A percentile compares a stretch with the other conserved stretches of the same genome.
Evolutionary conservation across 1,140 invertebrate genomes (phyloP).

Genomic region (Aradophagus sp.): DNA sequence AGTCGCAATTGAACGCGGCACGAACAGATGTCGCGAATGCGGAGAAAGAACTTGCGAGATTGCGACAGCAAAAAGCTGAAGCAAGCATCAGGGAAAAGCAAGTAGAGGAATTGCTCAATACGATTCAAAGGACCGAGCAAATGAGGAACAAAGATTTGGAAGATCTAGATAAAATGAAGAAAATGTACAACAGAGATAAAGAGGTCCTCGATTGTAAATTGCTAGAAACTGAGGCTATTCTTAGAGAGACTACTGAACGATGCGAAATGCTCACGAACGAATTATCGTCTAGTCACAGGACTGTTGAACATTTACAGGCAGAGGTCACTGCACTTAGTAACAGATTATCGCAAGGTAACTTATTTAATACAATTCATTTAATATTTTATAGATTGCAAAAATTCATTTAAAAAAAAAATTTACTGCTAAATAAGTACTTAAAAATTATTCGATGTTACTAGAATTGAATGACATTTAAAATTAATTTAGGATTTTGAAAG

Average conservation of each 20-base stretch:
- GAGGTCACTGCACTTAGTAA: slow-evolving; percentile 74
- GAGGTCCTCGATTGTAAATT: slow-evolving; percentile 80
- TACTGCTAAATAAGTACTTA: too few species aligned
- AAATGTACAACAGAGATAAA: slow-evolving; percentile 79
- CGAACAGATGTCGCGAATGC: slow-evolving; percentile 71
- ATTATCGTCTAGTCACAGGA: slow-evolving; percentile 78
- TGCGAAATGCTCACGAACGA: slow-evolving; percentile 79
- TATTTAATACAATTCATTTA: background rate
- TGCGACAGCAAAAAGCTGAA: slow-evolving; percentile 81
- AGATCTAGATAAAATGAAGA: slow-evolving; percentile 79
- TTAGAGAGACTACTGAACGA: slow-evolving; percentile 78
- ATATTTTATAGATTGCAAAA: background rate
- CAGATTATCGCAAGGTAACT: slow-evolving; percentile 75
- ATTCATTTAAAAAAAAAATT: too few species aligned
- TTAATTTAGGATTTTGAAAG: too few species aligned
- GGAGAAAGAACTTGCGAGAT: slow-evolving; percentile 81
- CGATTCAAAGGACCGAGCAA: slow-evolving; percentile 82
- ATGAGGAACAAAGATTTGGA: slow-evolving; percentile 83
- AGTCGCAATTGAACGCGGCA: slow-evolving; percentile 72
- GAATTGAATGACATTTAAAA: too few species aligned
- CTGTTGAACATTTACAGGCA: slow-evolving; percentile 65
- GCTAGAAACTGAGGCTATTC: slow-evolving; percentile 77
- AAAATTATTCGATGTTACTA: too few species aligned
- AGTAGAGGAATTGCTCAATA: slow-evolving; percentile 81
- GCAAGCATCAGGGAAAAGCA: slow-evolving; percentile 80